Evolutionary conservation across 2,113 vertebrate genomes (phyloP).

Genomic region (Abramis brama): DNA sequence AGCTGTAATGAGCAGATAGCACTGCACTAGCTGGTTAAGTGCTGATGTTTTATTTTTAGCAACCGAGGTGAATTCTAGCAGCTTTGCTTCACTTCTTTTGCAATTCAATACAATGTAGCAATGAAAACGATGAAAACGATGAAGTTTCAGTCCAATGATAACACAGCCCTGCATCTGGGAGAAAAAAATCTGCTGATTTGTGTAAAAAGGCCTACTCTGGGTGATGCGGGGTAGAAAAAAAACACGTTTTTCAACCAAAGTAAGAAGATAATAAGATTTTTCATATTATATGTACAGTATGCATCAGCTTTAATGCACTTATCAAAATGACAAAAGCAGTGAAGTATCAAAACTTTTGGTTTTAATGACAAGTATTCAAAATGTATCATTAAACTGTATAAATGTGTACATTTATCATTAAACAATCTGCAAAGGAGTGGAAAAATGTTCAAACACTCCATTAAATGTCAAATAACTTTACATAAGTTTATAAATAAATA

Average conservation of each 20-base stretch:
- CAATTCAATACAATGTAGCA: background rate
- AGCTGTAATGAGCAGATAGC: constrained; percentile 22
- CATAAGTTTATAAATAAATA: background rate
- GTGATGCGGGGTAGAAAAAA: background rate
- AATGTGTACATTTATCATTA: background rate
- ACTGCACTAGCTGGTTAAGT: background rate
- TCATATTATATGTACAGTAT: background rate
- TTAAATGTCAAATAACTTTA: background rate
- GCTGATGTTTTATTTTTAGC: background rate
- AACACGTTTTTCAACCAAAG: too few species aligned
- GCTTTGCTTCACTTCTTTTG: background rate
- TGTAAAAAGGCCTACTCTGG: background rate
- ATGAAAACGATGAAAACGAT: too few species aligned
- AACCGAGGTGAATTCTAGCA: background rate
- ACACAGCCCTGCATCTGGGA: background rate
- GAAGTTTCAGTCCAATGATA: background rate
- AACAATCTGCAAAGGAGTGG: background rate
- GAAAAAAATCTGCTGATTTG: background rate
- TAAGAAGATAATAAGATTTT: background rate
- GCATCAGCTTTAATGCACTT: background rate
- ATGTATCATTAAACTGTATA: background rate
- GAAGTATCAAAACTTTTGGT: background rate
- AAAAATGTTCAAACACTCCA: background rate
- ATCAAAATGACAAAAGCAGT: too few species aligned
- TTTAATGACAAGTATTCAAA: background rate